phyloP scores from a whole-genome alignment of 2,888 invertebrate genomes.

The Ephialtes manifestator region DNA sequence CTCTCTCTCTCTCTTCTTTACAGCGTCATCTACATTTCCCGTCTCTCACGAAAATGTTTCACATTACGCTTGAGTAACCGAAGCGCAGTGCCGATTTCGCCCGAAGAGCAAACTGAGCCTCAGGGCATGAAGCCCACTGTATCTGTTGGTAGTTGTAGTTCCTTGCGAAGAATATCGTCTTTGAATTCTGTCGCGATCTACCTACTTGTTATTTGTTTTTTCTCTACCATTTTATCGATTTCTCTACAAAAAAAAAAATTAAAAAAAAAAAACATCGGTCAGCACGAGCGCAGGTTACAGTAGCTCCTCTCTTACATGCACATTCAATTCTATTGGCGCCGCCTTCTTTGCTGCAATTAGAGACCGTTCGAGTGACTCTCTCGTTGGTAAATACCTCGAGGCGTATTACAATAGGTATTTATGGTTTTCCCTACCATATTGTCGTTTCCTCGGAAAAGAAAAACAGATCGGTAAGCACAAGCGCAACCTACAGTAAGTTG shows the following conservation, averaged over 20 bases:
- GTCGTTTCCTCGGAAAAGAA: background rate
- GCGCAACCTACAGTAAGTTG: background rate
- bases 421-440: background rate
- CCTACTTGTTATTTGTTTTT: background rate
- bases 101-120: background rate
- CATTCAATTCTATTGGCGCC: background rate
- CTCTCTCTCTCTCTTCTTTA: background rate
- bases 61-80: background rate
- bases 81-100: background rate
- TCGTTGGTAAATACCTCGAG: background rate
- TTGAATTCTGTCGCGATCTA: background rate
- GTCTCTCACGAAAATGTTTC: background rate
- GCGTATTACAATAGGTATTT: slow-evolving; percentile 6
- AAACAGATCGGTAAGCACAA: slow-evolving; percentile 16
- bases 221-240: background rate
- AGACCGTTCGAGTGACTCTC: background rate
- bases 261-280: slow-evolving; percentile 1
- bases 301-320: background rate
- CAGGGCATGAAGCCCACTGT: background rate
- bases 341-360: background rate
- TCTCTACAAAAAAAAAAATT: background rate
- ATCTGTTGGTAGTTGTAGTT: background rate
- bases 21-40: background rate
- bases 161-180: background rate
- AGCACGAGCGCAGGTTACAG: background rate